Conservation (phyloP, 2,888 invertebrate genomes). For the Lithosia quadra region DNA sequence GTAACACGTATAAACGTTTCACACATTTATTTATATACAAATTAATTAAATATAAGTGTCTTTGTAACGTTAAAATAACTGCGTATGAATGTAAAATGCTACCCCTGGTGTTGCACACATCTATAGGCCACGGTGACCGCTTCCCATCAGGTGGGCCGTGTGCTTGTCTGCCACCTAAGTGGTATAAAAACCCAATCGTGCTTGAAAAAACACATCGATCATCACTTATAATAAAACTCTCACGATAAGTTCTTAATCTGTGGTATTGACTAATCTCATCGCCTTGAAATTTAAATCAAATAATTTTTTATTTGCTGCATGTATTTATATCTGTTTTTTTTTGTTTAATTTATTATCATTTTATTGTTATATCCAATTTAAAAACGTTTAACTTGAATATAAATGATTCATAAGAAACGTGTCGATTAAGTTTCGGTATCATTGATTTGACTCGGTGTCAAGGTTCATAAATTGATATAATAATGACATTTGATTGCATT, state of each 20-base stretch:
- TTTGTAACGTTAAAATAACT: too few relatives aligned
- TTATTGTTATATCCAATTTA: constrained; percentile 15
- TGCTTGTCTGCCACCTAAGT: too few relatives aligned
- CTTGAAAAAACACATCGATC: not conserved
- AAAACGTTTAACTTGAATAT: constrained; percentile 16
- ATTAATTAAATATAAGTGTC: too few relatives aligned
- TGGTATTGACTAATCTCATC: not conserved
- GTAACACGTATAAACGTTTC: too few relatives aligned
- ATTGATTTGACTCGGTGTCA: constrained; percentile 26
- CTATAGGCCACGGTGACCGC: too few relatives aligned
- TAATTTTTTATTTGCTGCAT: constrained; percentile 4
- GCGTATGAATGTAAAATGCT: too few relatives aligned
- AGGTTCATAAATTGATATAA: constrained; percentile 20
- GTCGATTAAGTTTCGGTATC: constrained; percentile 20
- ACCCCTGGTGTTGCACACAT: too few relatives aligned
- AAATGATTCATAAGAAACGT: constrained; percentile 13
- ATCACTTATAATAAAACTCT: not conserved
- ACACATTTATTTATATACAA: too few relatives aligned
- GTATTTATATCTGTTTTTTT: constrained; percentile 2
- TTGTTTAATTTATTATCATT: constrained; percentile 2
- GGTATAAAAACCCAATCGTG: too few relatives aligned
- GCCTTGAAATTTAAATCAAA: not conserved
- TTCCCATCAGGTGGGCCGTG: too few relatives aligned
- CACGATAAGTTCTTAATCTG: not conserved
- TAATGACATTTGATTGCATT: constrained; percentile 20